Evolutionary conservation across 1,140 invertebrate species (phyloP).

Genomic region (Triops longicaudatus): DNA sequence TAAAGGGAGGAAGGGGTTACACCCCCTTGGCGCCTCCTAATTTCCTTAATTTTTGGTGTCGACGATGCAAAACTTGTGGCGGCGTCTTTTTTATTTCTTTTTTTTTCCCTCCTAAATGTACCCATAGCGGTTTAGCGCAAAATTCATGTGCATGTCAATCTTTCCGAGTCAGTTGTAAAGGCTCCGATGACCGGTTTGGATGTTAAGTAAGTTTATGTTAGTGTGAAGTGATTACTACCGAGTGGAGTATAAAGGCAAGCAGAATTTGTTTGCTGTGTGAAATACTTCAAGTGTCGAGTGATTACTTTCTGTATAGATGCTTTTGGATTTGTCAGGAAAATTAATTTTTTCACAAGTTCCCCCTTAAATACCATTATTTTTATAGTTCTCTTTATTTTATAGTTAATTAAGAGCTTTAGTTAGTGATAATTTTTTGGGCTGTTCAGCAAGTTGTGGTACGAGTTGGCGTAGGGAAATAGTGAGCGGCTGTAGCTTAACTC

Average conservation of each 20-base stretch:
- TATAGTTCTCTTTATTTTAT: too few species aligned
- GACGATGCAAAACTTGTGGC: neutral
- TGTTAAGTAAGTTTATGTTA: neutral
- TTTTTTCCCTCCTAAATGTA: neutral
- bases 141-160: constrained; percentile 5
- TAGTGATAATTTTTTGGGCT: too few species aligned
- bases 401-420: too few species aligned
- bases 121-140: neutral
- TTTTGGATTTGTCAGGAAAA: too few species aligned
- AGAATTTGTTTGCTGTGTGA: too few species aligned
- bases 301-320: too few species aligned
- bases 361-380: too few species aligned
- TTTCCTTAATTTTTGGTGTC: constrained; percentile 12
- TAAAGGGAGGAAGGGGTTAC: neutral
- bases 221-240: neutral
- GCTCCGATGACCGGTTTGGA: neutral
- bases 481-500: too few species aligned
- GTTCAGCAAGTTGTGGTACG: too few species aligned
- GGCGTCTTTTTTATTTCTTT: neutral
- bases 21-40: constrained; percentile 6
- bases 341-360: too few species aligned
- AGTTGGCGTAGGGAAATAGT: too few species aligned
- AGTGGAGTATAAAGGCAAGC: neutral
- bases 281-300: too few species aligned
- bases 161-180: neutral